Evolutionary conservation across 2,797 vertebrate genomes (phyloP).

Genomic region (Pyrocephalus nanus): DNA sequence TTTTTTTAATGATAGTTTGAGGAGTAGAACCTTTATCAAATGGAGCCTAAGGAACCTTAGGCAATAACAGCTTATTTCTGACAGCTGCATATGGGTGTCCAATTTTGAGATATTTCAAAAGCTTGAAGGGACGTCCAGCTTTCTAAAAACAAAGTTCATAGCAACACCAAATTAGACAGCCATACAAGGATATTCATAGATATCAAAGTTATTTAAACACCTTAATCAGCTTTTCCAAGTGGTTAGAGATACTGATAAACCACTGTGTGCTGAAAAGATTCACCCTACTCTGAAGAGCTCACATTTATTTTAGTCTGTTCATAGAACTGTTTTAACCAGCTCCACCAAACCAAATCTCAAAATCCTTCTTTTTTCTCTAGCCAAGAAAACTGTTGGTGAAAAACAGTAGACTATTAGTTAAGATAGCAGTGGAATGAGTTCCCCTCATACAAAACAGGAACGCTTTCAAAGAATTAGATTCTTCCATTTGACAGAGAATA

Average conservation of each 20-base stretch:
- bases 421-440: background rate
- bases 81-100: background rate
- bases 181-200: background rate
- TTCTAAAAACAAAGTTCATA: background rate
- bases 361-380: background rate
- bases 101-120: background rate
- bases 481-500: background rate
- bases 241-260: slow-evolving; percentile 16
- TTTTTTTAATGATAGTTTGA: background rate
- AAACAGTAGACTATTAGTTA: background rate
- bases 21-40: background rate
- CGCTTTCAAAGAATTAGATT: background rate
- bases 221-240: slow-evolving; percentile 50
- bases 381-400: slow-evolving; percentile 1
- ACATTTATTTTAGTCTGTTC: slow-evolving; percentile 15
- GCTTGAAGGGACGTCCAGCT: background rate
- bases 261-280: background rate
- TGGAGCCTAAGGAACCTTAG: background rate
- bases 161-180: background rate
- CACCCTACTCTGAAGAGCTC: background rate
- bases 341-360: background rate
- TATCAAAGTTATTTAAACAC: slow-evolving; percentile 41
- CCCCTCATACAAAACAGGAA: background rate
- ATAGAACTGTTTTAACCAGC: background rate
- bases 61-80: background rate